phyloP scores from a whole-genome alignment of 2,113 vertebrate genomes.

The Macquaria australasica region DNA sequence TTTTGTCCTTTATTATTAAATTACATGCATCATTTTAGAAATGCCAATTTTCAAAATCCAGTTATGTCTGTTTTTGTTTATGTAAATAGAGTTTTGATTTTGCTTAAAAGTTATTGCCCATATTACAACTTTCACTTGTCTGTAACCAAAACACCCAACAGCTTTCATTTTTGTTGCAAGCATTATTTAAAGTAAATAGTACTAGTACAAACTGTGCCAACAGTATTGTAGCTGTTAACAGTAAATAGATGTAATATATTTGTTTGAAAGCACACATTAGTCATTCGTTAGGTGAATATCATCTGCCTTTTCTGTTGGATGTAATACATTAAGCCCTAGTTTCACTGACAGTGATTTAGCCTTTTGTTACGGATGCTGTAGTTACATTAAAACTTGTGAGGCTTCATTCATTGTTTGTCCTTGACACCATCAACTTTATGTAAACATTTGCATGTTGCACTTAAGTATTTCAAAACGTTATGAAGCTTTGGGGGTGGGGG shows the following conservation, averaged over 20 bases:
- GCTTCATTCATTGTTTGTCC: neutral
- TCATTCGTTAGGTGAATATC: too few relatives aligned
- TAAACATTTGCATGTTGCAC: constrained; percentile 27
- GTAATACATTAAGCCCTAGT: too few relatives aligned
- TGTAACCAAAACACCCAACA: neutral
- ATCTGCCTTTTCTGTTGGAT: too few relatives aligned
- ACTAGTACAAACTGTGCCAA: neutral
- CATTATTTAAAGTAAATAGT: neutral
- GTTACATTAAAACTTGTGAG: too few relatives aligned
- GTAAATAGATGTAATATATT: neutral
- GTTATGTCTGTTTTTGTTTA: neutral
- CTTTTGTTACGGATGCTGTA: too few relatives aligned
- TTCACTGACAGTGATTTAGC: too few relatives aligned
- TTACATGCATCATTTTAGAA: neutral
- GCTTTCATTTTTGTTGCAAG: neutral
- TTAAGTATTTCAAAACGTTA: neutral
- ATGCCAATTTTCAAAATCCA: neutral
- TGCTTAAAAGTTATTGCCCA: neutral
- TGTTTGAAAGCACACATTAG: neutral
- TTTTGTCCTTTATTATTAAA: neutral
- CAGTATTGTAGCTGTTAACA: neutral
- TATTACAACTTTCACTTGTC: neutral
- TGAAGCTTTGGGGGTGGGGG: too few relatives aligned
- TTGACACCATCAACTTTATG: too few relatives aligned
- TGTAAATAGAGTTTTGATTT: constrained; percentile 19